phyloP scores from a whole-genome alignment of 1,140 invertebrate genomes.

The Eueides isabella region DNA sequence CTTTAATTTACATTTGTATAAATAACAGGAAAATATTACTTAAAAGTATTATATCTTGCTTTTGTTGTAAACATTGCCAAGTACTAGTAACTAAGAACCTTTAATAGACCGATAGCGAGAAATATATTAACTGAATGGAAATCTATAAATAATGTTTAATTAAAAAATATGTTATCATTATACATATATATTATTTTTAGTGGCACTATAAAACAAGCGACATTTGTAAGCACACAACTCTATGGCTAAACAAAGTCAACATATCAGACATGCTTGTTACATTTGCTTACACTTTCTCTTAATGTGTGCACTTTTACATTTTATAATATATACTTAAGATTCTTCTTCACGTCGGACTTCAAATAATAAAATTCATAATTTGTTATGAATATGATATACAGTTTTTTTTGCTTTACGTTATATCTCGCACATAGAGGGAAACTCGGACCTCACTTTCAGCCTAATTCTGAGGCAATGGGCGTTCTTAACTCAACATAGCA shows the following conservation, averaged over 20 bases:
- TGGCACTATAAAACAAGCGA: constrained; percentile 5
- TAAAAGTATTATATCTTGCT: neutral
- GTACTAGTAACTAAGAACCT: neutral
- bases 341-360: neutral
- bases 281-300: constrained; percentile 43
- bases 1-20: constrained; percentile 1
- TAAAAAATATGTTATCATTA: neutral
- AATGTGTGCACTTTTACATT: constrained; percentile 26
- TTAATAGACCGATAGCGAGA: neutral
- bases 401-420: too few species aligned
- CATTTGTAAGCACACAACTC: constrained; percentile 33
- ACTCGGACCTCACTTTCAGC: too few species aligned
- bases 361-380: neutral
- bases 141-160: neutral
- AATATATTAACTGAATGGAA: too few species aligned
- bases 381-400: too few species aligned
- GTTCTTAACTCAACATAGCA: too few species aligned
- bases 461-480: too few species aligned
- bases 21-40: constrained; percentile 4
- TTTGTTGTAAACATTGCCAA: neutral
- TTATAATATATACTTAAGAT: constrained; percentile 14
- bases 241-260: constrained; percentile 33
- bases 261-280: constrained; percentile 35
- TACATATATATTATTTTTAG: neutral
- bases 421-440: too few species aligned